A percentile compares a stretch with the other conserved stretches of the same genome.
Conservation (phyloP, 2,888 invertebrate species). For the Portevinia maculata region DNA sequence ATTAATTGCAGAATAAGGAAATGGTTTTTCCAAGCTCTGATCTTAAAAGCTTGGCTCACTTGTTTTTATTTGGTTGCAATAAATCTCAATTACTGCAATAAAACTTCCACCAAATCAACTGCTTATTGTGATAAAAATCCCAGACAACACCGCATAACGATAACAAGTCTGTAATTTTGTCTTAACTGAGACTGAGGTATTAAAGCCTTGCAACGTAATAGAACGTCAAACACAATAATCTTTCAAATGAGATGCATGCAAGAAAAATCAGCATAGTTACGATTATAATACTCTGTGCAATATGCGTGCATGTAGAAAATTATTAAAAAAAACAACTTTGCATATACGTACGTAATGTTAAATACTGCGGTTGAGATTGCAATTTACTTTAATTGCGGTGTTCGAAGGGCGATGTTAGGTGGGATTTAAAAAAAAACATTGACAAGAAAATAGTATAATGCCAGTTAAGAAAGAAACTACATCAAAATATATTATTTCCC, state of each 20-base stretch:
- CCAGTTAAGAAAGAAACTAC: no score
- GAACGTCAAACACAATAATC: conserved; percentile 32
- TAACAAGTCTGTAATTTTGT: conserved; percentile 26
- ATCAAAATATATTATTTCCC: no score
- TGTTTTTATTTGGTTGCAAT: conserved; percentile 30
- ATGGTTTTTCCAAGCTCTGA: conserved; percentile 64
- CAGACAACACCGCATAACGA: conserved; percentile 48
- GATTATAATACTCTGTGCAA: neutral
- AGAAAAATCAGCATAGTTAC: conserved; percentile 4
- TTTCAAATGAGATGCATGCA: conserved; percentile 58
- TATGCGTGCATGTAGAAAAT: conserved; percentile 41
- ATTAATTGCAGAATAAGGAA: conserved; percentile 66
- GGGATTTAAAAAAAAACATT: no score
- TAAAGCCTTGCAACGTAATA: conserved; percentile 26
- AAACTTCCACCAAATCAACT: conserved; percentile 21
- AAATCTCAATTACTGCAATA: conserved; percentile 57
- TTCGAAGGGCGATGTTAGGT: neutral
- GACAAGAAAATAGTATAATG: no score
- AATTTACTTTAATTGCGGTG: conserved; percentile 49
- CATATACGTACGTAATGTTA: neutral
- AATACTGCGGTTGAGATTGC: neutral
- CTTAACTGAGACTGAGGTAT: conserved; percentile 8
- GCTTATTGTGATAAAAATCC: conserved; percentile 25
- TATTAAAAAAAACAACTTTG: neutral
- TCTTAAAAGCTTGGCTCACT: conserved; percentile 27